Evolutionary conservation across 2,797 vertebrate genomes (phyloP).

Genomic region (Okamejei kenojei): DNA sequence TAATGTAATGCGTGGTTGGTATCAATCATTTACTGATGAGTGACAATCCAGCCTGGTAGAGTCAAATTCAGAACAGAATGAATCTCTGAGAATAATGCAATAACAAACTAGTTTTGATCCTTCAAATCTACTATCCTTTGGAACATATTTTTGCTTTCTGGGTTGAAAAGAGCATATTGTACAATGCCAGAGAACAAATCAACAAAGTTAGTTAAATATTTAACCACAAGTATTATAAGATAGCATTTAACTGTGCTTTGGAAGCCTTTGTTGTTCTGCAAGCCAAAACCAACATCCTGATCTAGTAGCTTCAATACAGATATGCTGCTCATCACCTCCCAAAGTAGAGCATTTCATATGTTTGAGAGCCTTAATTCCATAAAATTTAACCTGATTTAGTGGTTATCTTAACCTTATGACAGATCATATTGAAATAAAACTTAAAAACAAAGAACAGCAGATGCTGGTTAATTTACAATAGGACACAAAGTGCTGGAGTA

Average conservation of each 20-base stretch:
- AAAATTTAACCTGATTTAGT: background rate
- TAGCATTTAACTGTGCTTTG: background rate
- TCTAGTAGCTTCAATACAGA: background rate
- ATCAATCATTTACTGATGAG: background rate
- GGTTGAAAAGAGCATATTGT: slow-evolving; percentile 7
- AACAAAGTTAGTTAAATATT: background rate
- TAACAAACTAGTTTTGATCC: background rate
- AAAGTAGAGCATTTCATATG: background rate
- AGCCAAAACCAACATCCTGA: slow-evolving; percentile 26
- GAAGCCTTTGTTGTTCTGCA: slow-evolving; percentile 22
- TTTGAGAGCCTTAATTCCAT: background rate
- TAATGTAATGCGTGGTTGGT: background rate
- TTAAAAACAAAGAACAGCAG: no score
- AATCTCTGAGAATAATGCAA: background rate
- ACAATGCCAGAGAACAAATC: background rate
- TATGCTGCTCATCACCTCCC: background rate
- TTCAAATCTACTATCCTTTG: background rate
- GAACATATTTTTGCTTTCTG: background rate
- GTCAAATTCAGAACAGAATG: background rate
- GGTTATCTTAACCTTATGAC: background rate
- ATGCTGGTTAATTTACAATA: no score
- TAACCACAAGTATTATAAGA: slow-evolving; percentile 8
- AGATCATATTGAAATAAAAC: background rate
- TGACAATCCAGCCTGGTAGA: background rate
- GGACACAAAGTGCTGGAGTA: no score